A percentile compares a stretch with the other conserved stretches of the same genome.
Evolutionary conservation across 2,888 invertebrate genomes (phyloP).

Genomic region (Tenthredo scrophulariae): DNA sequence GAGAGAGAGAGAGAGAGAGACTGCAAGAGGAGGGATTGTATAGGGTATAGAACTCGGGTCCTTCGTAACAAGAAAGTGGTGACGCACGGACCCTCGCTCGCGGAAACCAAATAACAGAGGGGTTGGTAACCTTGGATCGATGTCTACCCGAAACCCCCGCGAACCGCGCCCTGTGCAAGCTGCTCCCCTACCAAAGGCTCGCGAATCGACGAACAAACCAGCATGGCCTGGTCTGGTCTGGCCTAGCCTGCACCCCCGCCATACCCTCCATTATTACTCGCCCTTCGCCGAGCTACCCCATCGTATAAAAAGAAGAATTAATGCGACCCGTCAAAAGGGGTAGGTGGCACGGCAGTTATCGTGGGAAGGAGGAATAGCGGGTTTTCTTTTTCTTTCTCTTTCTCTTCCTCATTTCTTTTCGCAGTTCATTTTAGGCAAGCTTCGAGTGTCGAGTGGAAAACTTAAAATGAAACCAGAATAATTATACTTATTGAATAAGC

Average conservation of each 20-base stretch:
- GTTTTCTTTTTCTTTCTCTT: background rate
- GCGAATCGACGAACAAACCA: background rate
- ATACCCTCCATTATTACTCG: conserved; percentile 4
- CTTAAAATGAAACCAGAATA: background rate
- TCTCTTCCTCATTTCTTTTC: background rate
- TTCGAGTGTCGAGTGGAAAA: background rate
- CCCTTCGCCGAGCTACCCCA: background rate
- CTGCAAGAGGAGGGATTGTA: background rate
- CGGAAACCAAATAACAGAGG: conserved; percentile 51
- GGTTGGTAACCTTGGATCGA: conserved; percentile 55
- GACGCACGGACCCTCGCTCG: conserved; percentile 45
- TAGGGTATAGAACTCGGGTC: conserved; percentile 1
- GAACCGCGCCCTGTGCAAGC: conserved; percentile 40
- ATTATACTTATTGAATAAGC: background rate
- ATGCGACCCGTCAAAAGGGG: conserved; percentile 17
- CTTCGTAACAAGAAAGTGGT: conserved; percentile 41
- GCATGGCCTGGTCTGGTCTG: background rate
- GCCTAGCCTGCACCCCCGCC: background rate
- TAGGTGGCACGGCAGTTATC: background rate
- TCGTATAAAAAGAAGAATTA: conserved; percentile 18
- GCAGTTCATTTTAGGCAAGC: background rate
- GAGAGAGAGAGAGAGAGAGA: background rate
- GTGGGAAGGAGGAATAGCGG: background rate
- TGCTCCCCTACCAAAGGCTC: conserved; percentile 18
- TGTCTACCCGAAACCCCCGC: conserved; percentile 35